phyloP scores from a whole-genome alignment of 2,113 vertebrate genomes.

The Symphodus melops region DNA sequence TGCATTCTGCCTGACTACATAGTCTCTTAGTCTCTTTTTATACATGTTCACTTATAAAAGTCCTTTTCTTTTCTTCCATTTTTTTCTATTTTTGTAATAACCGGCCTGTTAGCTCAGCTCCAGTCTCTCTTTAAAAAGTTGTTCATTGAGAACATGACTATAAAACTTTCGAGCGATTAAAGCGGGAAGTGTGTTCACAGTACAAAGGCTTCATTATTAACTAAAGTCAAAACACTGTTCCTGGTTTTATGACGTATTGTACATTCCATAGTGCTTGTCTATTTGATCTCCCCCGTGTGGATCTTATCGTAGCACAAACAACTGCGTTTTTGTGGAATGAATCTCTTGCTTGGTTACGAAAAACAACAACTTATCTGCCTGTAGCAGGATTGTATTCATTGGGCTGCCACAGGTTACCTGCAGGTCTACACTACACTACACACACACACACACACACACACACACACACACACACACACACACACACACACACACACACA shows the following conservation, averaged over 20 bases:
- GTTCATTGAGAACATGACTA: constrained; percentile 16
- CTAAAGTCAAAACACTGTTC: constrained; percentile 9
- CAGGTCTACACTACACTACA: background rate
- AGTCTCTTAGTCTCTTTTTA: background rate
- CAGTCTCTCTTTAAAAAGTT: background rate
- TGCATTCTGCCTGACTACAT: constrained; percentile 16
- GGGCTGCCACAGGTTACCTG: constrained; percentile 19
- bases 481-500: background rate
- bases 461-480: background rate
- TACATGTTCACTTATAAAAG: background rate
- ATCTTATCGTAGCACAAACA: constrained; percentile 17
- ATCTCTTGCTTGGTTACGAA: background rate
- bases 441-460: constrained; percentile 3
- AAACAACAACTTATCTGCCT: constrained; percentile 42
- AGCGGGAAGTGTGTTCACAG: constrained; percentile 8
- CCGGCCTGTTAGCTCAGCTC: background rate
- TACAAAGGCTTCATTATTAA: constrained; percentile 10
- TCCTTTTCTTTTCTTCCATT: background rate
- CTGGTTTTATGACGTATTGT: constrained; percentile 4
- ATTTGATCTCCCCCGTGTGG: background rate
- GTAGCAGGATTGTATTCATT: background rate
- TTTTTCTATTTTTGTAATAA: background rate
- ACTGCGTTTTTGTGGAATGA: constrained; percentile 51
- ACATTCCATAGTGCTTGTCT: constrained; percentile 39
- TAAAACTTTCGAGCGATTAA: background rate